A percentile compares a stretch with the other conserved stretches of the same genome.
Evolutionary conservation across 2,797 vertebrate genomes (phyloP).

Genomic region (Galaxias olidus): DNA sequence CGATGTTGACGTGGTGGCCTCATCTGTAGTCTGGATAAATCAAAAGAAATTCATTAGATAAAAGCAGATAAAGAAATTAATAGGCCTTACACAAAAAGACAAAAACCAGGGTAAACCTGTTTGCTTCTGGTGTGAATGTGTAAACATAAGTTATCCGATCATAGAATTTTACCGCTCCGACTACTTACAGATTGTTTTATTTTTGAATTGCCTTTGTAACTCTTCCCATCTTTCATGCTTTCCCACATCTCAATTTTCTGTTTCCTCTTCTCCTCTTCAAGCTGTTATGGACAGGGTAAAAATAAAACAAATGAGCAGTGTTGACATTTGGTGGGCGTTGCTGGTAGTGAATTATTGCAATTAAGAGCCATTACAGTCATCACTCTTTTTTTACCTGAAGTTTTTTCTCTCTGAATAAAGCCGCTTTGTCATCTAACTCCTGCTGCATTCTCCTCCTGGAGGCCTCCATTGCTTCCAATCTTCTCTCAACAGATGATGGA

Average conservation of each 20-base stretch:
- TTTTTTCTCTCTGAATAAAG: constrained; percentile 85
- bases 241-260: constrained; percentile 92
- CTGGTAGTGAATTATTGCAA: no score
- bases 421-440: constrained; percentile 84
- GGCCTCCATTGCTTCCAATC: constrained; percentile 86
- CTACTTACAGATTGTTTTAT: constrained; percentile 40
- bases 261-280: constrained; percentile 87
- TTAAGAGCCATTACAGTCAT: no score
- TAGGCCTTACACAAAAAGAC: neutral
- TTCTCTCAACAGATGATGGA: constrained; percentile 67
- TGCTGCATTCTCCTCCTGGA: constrained; percentile 87
- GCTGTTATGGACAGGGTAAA: constrained; percentile 62
- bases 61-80: neutral
- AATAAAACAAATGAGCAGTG: neutral
- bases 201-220: constrained; percentile 74
- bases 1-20: constrained; percentile 69
- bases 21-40: constrained; percentile 60
- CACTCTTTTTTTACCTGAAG: constrained; percentile 70
- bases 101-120: no score
- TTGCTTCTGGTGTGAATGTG: no score
- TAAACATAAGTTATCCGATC: neutral
- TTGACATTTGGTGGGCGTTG: neutral
- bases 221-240: constrained; percentile 86
- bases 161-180: constrained; percentile 66
- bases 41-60: neutral